Evolutionary conservation across 2,888 invertebrate genomes (phyloP), one percentile per base, ranked within the genome.

Genomic region (Frankliniella fusca): DNA sequence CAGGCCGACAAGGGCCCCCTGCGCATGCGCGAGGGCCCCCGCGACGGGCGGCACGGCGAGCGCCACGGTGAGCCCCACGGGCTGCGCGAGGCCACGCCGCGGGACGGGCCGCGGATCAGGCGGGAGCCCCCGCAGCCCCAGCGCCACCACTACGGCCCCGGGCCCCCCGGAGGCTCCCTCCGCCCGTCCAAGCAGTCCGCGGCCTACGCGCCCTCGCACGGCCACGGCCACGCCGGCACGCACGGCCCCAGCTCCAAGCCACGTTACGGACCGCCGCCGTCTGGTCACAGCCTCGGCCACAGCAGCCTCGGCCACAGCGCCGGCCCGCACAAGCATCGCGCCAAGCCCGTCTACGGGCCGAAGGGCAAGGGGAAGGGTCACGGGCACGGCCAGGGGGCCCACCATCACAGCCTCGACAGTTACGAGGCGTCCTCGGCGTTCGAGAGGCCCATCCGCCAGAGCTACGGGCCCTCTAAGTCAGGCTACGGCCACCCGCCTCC

Each of bases 251-350:
- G 27, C 70, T 85, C 86, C 28, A 85, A 85, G 81, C 84, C 85
- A 9, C 84, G 84, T 23, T 86, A 87, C 83, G 86, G 86, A 9
- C 86, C 87, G 48, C 83, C 85, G 48, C 86, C 86, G n/a, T 86
- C 85, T 23, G 84, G 84, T 48, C 86, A 87, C 81, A 86, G 87
- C 70, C 9, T 27, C 27, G 27, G 20, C 86, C 86, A 9, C 86
- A 86, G 50, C 86, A 86, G 50, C 85, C 85, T 82, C 83, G 85
- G 27, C 84, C 84, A 80, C 86, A n/a, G 11, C 54, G 15, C 86
- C 82, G 85, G 20, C 86, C 85, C 85, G 28, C 86, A 85, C 50
- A 84, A 85, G 81, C 83, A 85, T 0, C 85, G 84, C 23, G 85
- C 86, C 12, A 85, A 85, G 83, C 83, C 85, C 3, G 84, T 82